Conservation (phyloP, 1,140 invertebrate genomes). For the Sinonovacula constricta region DNA sequence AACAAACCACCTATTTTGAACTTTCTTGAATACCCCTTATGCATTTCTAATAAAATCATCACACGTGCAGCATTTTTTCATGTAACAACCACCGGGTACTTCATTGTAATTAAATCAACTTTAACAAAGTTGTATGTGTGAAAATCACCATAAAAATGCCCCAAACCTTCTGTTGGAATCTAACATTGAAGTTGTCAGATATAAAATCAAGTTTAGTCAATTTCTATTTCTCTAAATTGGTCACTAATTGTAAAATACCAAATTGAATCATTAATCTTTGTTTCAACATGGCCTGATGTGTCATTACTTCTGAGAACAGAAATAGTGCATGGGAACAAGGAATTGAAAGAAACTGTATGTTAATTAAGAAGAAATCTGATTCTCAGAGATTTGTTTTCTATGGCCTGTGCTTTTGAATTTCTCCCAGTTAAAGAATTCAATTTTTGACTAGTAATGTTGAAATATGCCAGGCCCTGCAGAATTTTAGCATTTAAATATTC, state of each 20-base stretch:
- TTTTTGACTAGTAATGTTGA: no score
- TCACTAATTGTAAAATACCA: conserved; percentile 34
- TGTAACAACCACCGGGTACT: conserved; percentile 30
- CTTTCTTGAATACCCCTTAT: conserved; percentile 25
- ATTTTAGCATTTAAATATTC: no score
- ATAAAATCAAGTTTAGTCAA: conserved; percentile 48
- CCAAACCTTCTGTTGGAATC: conserved; percentile 3
- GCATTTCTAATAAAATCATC: conserved; percentile 50
- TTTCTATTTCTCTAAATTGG: conserved; percentile 34
- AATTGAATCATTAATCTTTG: conserved; percentile 15
- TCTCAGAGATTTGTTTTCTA: background rate
- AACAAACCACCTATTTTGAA: background rate
- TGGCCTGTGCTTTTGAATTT: background rate
- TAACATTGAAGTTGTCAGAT: conserved; percentile 27
- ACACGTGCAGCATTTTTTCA: conserved; percentile 17
- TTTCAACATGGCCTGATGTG: background rate
- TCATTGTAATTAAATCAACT: background rate
- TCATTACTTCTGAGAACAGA: background rate
- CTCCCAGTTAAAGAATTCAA: no score
- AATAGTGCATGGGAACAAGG: background rate
- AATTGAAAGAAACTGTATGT: background rate
- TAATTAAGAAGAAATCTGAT: background rate
- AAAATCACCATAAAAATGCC: conserved; percentile 54
- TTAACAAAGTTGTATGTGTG: conserved; percentile 30
- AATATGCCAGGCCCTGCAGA: no score